Evolutionary conservation across 2,888 invertebrate genomes (phyloP), one percentile per base, ranked within the genome.

Genomic region (Yponomeuta cagnagella): DNA sequence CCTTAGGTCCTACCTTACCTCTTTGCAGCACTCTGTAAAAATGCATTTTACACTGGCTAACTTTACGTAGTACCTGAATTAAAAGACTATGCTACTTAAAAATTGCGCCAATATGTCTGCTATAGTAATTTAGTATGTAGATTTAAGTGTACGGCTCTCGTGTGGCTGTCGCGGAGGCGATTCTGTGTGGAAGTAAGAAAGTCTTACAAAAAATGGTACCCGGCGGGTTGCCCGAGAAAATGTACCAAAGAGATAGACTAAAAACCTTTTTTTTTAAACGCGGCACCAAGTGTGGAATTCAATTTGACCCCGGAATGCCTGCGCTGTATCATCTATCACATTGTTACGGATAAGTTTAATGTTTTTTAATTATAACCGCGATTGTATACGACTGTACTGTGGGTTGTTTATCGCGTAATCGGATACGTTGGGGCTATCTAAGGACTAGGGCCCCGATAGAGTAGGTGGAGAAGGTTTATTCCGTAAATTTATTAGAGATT

Each of bases 321-420:
- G 66, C 30, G 71, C 71, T 48, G n/a, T 37, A 30, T 64, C 48
- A 69, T 70, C 66, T 67, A 67, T 70, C 70, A 70, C 23, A 65
- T 43, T n/a, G 48, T 58, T 58, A 58, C 52, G 52, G 12, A 48
- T 70, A 63, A 64, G 70, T 66, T 70, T 67, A 66, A 76, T 77
- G 76, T 77, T 77, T 58, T 81, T 79, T 77, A 80, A 82, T 81
- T 79, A 82, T 73, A 75, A 70, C 75, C 74, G 73, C 74, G 75
- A 76, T 79, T 75, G 77, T 79, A 77, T 78, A 74, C 78, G 74
- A 78, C 74, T 71, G 73, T 74, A 73, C 77, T 72, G 74, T 72
- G 72, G 69, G 71, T 72, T 72, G 75, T 72, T 77, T 77, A 79
- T 78, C 78, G 73, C 48, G 75, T 73, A 74, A 78, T 80, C 76